These are phyloP conservation scores for Idaea straminata DNA, from an alignment of 2,888 invertebrate species.

Conservation along the genomic window DNA sequence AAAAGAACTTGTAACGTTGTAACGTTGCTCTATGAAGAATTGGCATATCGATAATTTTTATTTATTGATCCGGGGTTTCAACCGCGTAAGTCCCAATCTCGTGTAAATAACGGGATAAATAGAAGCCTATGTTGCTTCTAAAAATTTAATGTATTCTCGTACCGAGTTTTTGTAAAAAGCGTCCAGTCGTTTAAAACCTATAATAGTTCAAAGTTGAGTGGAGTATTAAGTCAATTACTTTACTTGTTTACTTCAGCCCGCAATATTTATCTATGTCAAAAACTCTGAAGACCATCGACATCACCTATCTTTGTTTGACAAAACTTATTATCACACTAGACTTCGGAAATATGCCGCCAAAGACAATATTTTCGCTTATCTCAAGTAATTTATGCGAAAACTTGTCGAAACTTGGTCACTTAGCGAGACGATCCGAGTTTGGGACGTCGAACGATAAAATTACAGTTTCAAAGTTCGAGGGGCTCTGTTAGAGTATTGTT, in stretches of 20 bases:
- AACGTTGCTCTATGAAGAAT: too few species aligned
- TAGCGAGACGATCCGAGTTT: conserved; percentile 60
- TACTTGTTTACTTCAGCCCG: conserved; percentile 3
- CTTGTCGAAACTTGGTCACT: conserved; percentile 67
- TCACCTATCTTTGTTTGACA: conserved; percentile 57
- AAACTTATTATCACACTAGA: conserved; percentile 60
- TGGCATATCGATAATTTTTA: too few species aligned
- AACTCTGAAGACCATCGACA: conserved; percentile 28
- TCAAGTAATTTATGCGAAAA: conserved; percentile 74
- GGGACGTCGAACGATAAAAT: conserved; percentile 67
- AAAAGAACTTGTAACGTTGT: too few species aligned
- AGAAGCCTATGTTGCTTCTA: too few species aligned
- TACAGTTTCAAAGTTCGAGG: conserved; percentile 39
- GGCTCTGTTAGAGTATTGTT: conserved; percentile 29
- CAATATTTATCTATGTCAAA: conserved; percentile 1
- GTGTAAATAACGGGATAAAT: too few species aligned
- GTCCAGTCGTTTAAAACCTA: too few species aligned
- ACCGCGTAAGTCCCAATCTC: too few species aligned
- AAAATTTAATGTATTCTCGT: too few species aligned
- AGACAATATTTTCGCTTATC: conserved; percentile 79
- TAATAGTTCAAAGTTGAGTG: too few species aligned
- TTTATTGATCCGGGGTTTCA: too few species aligned
- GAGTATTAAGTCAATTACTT: too few species aligned
- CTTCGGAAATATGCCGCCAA: conserved; percentile 67
- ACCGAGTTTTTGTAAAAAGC: too few species aligned